Evolutionary conservation across 2,113 vertebrate genomes (phyloP), one percentile per base, ranked within the genome.

Genomic region (Asarcornis scutulata): DNA sequence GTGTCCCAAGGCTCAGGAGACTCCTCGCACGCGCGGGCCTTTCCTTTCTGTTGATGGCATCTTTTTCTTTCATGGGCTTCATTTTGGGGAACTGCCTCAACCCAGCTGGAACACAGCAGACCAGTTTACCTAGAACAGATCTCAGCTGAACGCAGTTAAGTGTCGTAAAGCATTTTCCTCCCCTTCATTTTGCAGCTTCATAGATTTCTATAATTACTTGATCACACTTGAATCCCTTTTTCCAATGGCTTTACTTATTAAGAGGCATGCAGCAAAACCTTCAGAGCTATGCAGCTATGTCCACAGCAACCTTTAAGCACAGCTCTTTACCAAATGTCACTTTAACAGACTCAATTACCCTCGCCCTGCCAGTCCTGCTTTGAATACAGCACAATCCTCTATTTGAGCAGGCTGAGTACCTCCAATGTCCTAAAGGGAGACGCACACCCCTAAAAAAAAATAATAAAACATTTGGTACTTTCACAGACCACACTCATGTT

Each of bases 261-360:
- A 29, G 16, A 84, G 10, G 3, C 55, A 7, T 16, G 36, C 13
- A 48, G 22, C 12, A 60, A n/a, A 27, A 53, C 14, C 53, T 79
- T 36, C 42, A 48, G 11, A 67, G 17, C n/a, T 7, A 20, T 8
- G 8, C 2, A 5, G 0, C 0, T 10, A 25, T 0, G 2, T n/a
- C 34, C 18, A 76, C 1, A 0, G 21, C 67, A 87, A 44, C 17
- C 17, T 75, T 84, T 17, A 82, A 53, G 23, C 62, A 48, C 17
- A 83, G 29, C 26, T 52, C 52, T 67, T 32, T 2, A 76, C 17
- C 26, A 38, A 64, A 60, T 21, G 38, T 31, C 58, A 44, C 23
- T 78, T 17, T 1, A 74, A 25, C 1, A 36, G 11, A 59, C 44
- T 6, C 7, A 38, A 20, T 40, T 71, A n/a, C 38, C 74, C 17